Evolutionary conservation across 2,888 invertebrate genomes (phyloP), one percentile per base, ranked within the genome.

Genomic region (Nephrotoma flavescens): DNA sequence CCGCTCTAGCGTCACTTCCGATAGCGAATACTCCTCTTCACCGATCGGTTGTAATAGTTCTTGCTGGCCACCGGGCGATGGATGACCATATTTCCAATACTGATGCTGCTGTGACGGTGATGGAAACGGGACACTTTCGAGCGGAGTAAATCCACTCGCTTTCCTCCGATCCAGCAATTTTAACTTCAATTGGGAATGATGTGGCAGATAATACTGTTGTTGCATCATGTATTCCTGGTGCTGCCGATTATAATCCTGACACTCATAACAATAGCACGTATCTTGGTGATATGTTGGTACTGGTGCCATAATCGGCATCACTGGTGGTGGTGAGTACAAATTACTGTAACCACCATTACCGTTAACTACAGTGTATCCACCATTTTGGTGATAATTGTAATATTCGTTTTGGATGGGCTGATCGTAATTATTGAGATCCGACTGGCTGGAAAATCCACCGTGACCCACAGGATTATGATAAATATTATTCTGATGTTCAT

Each of bases 1-100:
- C n/a, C 98, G 94, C 86, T 96, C 95, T 86, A 99, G 92, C 0
- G 96, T 96, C 7, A 99, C 91, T 88, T 92, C 91, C 0, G 91
- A 90, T 7, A 92, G 87, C 42, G 91, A 90, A 86, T 89, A 91
- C 71, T 89, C 89, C 9, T 89, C 89, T 88, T 86, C 44, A 19
- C 85, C 85, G 19, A 44, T 85, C 1, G 87, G 87, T 83, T 88
- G 87, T n/a, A 87, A 86, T 19, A 88, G 47, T 83, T 85, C 52
- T 87, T 44, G 86, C 41, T 57, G 57, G 11, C 86, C 86, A 19
- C 83, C 86, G 41, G 87, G 87, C 41, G 88, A 87, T 42, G 87
- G 86, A 12, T 87, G 52, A 31, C 87, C 90, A 87, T 91, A 90
- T 42, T 89, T 88, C 88, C 89, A 88, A 44, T 88, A 57, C 6